These are phyloP conservation scores for Noctuana brunneofusca DNA, from an alignment of 2,888 invertebrate genomes.

Conservation along the genomic window DNA sequence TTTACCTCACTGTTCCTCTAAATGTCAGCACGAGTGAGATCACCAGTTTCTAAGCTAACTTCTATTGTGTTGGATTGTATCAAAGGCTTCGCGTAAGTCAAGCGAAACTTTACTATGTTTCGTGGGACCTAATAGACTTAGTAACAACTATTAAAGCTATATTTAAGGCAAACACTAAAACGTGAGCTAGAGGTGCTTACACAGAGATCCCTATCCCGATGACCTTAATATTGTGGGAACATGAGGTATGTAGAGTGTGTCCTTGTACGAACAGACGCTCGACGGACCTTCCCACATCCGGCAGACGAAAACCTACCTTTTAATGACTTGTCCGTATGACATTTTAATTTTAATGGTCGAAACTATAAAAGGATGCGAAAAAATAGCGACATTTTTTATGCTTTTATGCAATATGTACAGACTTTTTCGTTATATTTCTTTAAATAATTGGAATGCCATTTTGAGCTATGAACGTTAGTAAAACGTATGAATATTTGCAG, in stretches of 20 bases:
- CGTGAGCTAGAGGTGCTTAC: conserved; percentile 43
- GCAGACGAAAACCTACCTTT: conserved; percentile 45
- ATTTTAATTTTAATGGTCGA: conserved; percentile 32
- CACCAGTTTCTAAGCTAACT: conserved; percentile 26
- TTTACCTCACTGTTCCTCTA: conserved; percentile 26
- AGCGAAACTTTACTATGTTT: conserved; percentile 5
- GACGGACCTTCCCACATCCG: conserved; percentile 62
- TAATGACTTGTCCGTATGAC: conserved; percentile 30
- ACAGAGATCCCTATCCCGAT: conserved; percentile 45
- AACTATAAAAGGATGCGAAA: conserved; percentile 16
- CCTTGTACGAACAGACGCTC: conserved; percentile 56
- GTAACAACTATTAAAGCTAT: conserved; percentile 18
- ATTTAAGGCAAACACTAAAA: conserved; percentile 34
- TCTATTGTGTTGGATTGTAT: conserved; percentile 17
- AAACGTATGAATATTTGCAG: no score
- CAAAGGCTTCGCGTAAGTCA: conserved; percentile 19
- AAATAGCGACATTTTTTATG: conserved; percentile 1
- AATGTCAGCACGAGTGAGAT: conserved; percentile 34
- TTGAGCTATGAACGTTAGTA: no score
- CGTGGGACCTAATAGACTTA: neutral
- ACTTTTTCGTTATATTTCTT: neutral
- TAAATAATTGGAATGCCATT: no score
- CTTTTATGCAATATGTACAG: neutral
- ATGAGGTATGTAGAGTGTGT: conserved; percentile 50
- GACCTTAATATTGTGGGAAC: conserved; percentile 61